A percentile compares a stretch with the other conserved stretches of the same genome.
Conservation (phyloP, 2,888 invertebrate species). For the Drosophila multiciliata region DNA sequence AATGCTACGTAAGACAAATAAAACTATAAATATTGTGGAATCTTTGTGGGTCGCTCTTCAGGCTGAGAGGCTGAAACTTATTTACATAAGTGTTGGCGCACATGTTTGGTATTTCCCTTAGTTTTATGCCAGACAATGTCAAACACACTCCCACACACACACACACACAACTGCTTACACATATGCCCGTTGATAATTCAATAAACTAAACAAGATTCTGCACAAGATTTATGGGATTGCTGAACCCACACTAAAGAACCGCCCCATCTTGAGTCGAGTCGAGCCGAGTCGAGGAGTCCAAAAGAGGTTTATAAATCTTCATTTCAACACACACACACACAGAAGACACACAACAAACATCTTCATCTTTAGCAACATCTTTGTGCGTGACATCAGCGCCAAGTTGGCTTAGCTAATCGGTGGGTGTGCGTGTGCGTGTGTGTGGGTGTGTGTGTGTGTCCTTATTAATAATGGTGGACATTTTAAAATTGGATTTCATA, state of each 20-base stretch:
- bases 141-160: constrained; percentile 10
- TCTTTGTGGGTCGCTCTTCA: constrained; percentile 4
- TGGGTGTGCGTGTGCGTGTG: background rate
- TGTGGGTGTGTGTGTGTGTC: constrained; percentile 23
- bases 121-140: constrained; percentile 69
- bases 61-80: constrained; percentile 37
- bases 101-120: constrained; percentile 76
- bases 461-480: constrained; percentile 59
- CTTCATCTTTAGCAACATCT: constrained; percentile 21
- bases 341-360: background rate
- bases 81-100: constrained; percentile 75
- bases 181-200: constrained; percentile 71
- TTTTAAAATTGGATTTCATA: constrained; percentile 52
- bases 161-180: constrained; percentile 10
- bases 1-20: constrained; percentile 62
- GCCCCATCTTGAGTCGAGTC: background rate
- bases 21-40: constrained; percentile 71
- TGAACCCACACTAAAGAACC: constrained; percentile 54
- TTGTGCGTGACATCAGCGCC: constrained; percentile 45
- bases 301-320: constrained; percentile 72
- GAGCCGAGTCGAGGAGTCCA: background rate
- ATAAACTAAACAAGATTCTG: constrained; percentile 79
- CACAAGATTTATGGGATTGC: constrained; percentile 75
- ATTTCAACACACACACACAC: constrained; percentile 51
- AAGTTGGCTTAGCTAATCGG: constrained; percentile 16